These are phyloP conservation scores for Hipparchia semele DNA, from an alignment of 2,888 invertebrate species.

Conservation along the genomic window DNA sequence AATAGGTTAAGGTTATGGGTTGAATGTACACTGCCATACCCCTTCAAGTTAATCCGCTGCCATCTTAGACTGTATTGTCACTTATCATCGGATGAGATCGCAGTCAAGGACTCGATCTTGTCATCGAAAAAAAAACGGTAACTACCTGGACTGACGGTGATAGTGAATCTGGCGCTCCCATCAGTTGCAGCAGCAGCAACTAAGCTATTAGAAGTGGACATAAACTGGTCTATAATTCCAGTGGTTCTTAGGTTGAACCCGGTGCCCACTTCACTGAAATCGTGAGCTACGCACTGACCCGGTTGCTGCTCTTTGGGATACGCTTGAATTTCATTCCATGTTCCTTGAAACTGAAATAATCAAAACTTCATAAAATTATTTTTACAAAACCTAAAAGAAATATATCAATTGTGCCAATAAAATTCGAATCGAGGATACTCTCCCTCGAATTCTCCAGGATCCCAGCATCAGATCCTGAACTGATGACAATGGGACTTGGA, in stretches of 20 bases:
- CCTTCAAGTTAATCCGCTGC: too few relatives aligned
- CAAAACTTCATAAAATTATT: not conserved
- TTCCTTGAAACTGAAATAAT: constrained; percentile 29
- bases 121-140: not conserved
- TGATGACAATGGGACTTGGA: too few relatives aligned
- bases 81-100: too few relatives aligned
- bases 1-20: too few relatives aligned
- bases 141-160: constrained; percentile 49
- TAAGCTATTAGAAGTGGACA: constrained; percentile 45
- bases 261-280: constrained; percentile 44
- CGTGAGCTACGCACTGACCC: constrained; percentile 61
- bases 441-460: too few relatives aligned
- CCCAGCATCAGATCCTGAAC: too few relatives aligned
- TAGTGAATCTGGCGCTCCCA: constrained; percentile 52
- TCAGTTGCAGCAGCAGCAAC: constrained; percentile 46
- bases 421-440: too few relatives aligned
- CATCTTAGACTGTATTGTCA: too few relatives aligned
- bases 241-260: constrained; percentile 51
- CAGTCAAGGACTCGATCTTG: too few relatives aligned
- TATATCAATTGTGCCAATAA: too few relatives aligned
- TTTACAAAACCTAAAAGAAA: too few relatives aligned
- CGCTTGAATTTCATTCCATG: constrained; percentile 47
- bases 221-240: constrained; percentile 54
- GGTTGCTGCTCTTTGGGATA: constrained; percentile 52
- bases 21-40: too few relatives aligned